Evolutionary conservation across 2,797 vertebrate species (phyloP).

Genomic region (Antrozous pallidus): DNA sequence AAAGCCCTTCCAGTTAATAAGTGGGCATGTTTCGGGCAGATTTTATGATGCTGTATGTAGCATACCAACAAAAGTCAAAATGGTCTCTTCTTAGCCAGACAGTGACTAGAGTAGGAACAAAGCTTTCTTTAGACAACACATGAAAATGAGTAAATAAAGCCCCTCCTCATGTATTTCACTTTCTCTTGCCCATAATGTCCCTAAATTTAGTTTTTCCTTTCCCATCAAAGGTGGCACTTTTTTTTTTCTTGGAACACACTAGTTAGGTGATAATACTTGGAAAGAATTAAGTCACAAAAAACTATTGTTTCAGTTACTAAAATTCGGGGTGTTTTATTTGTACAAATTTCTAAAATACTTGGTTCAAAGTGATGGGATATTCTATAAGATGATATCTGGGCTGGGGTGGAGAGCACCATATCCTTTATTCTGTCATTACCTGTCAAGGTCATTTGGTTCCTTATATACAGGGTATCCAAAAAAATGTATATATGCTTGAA

Average conservation of each 20-base stretch:
- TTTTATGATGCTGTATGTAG: background rate
- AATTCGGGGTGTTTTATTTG: background rate
- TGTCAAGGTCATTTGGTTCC: background rate
- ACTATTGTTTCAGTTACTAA: background rate
- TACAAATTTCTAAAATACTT: background rate
- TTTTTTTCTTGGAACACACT: background rate
- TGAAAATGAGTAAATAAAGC: background rate
- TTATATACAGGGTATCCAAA: too few species aligned
- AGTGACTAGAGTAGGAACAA: background rate
- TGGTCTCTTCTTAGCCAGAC: background rate
- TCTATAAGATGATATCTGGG: background rate
- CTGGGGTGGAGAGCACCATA: background rate
- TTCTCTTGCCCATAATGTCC: background rate
- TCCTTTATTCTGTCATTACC: background rate
- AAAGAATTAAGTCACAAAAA: background rate
- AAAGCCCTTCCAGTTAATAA: background rate
- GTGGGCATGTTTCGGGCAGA: background rate
- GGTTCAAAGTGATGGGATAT: background rate
- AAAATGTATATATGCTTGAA: too few species aligned
- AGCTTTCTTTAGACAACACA: background rate
- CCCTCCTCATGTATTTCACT: background rate
- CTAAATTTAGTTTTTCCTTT: background rate
- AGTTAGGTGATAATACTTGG: background rate
- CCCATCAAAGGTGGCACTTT: background rate
- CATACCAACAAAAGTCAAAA: background rate